Evolutionary conservation across 2,888 invertebrate genomes (phyloP).

Genomic region (Nasonovia ribisnigri): DNA sequence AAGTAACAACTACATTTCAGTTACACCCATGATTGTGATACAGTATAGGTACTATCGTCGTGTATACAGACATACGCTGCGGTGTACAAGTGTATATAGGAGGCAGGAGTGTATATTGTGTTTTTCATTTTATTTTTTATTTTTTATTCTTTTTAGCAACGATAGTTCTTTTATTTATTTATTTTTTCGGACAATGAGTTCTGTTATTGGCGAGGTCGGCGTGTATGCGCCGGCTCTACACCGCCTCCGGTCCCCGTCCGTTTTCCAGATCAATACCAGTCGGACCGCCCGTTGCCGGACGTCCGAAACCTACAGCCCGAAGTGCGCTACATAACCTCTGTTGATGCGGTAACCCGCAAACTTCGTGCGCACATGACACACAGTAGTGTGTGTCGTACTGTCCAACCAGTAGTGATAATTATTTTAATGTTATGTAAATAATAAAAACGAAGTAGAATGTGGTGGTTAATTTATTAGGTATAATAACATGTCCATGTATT

Average conservation of each 20-base stretch:
- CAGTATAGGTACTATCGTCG: background rate
- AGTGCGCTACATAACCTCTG: background rate
- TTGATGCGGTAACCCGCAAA: background rate
- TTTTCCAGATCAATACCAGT: constrained; percentile 63
- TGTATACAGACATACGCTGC: background rate
- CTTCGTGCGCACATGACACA: background rate
- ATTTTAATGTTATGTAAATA: background rate
- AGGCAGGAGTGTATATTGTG: background rate
- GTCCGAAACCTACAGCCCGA: constrained; percentile 49
- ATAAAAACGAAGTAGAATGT: background rate
- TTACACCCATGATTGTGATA: background rate
- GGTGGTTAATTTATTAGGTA: background rate
- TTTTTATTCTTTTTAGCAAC: constrained; percentile 7
- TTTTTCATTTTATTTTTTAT: background rate
- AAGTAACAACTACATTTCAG: background rate
- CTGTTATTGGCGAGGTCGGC: constrained; percentile 65
- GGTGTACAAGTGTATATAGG: background rate
- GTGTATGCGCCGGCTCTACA: constrained; percentile 63
- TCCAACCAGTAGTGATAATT: background rate
- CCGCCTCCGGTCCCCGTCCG: constrained; percentile 51
- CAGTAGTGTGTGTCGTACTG: background rate
- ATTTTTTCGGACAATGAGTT: constrained; percentile 64
- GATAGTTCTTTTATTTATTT: constrained; percentile 20
- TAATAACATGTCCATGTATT: background rate
- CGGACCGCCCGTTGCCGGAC: constrained; percentile 34